These are phyloP conservation scores for Formicarius rufipectus DNA, from an alignment of 2,113 vertebrate species.

Conservation along the genomic window DNA sequence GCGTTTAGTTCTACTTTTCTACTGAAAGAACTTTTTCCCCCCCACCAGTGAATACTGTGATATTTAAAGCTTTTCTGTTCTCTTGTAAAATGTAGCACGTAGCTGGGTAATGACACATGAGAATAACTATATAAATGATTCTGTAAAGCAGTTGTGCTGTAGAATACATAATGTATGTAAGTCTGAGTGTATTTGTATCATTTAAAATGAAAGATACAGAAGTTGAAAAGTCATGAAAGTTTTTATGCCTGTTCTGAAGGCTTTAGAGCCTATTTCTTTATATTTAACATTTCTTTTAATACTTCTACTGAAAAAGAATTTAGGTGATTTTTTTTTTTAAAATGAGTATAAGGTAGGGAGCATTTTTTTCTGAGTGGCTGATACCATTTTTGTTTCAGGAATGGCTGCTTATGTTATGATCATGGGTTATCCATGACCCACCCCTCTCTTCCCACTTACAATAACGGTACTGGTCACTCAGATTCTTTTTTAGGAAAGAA, in stretches of 20 bases:
- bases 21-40: background rate
- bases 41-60: background rate
- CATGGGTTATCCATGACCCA: background rate
- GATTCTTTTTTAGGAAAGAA: background rate
- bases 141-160: background rate
- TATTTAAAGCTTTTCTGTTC: background rate
- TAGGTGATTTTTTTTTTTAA: background rate
- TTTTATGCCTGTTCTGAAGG: background rate
- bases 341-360: background rate
- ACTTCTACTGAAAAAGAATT: background rate
- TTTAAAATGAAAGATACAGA: background rate
- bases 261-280: background rate
- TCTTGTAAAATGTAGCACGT: background rate
- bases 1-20: background rate
- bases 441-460: background rate
- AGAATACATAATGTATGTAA: background rate
- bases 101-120: background rate
- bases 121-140: background rate
- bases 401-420: background rate
- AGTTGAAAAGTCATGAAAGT: background rate
- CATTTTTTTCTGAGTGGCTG: background rate
- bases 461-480: background rate
- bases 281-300: background rate
- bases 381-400: background rate
- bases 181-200: background rate